Percentiles rank a stretch among this genome's conserved stretches.
Evolutionary conservation across 92 coral and sea anemone genomes (phyloP).

Genomic region (Palythoa grandis): DNA sequence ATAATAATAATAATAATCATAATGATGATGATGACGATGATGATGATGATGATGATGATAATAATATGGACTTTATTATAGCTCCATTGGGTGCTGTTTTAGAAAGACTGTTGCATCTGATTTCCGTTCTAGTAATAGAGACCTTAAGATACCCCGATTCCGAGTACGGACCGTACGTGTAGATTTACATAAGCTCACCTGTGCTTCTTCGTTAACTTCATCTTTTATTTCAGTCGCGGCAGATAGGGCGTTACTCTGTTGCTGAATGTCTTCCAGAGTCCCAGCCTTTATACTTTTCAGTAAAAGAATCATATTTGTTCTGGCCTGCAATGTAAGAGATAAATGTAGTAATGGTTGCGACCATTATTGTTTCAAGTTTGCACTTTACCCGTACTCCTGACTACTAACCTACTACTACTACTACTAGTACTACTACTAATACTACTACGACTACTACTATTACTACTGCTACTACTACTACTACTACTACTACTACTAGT

Average conservation of each 20-base stretch:
- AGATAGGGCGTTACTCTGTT: conserved; percentile 50
- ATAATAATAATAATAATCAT: too few relatives aligned
- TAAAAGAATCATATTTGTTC: background rate
- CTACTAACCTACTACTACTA: too few relatives aligned
- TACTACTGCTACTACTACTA: too few relatives aligned
- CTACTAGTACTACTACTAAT: too few relatives aligned
- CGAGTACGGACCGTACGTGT: background rate
- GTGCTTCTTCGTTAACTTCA: conserved; percentile 51
- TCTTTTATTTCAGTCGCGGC: conserved; percentile 44
- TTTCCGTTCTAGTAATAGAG: background rate
- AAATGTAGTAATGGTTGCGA: too few relatives aligned
- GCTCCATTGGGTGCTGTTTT: too few relatives aligned
- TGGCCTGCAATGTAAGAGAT: background rate
- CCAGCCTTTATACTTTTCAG: conserved; percentile 24
- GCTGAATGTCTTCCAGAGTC: conserved; percentile 48
- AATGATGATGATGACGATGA: too few relatives aligned
- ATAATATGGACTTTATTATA: too few relatives aligned
- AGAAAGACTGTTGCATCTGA: background rate
- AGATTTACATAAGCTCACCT: conserved; percentile 39
- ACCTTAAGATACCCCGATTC: background rate
- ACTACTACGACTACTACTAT: too few relatives aligned
- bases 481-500: too few relatives aligned
- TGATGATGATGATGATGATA: too few relatives aligned
- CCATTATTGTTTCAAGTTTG: too few relatives aligned
- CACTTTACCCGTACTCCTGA: background rate